phyloP scores from a whole-genome alignment of 2,888 invertebrate species.

The Notodonta dromedarius region DNA sequence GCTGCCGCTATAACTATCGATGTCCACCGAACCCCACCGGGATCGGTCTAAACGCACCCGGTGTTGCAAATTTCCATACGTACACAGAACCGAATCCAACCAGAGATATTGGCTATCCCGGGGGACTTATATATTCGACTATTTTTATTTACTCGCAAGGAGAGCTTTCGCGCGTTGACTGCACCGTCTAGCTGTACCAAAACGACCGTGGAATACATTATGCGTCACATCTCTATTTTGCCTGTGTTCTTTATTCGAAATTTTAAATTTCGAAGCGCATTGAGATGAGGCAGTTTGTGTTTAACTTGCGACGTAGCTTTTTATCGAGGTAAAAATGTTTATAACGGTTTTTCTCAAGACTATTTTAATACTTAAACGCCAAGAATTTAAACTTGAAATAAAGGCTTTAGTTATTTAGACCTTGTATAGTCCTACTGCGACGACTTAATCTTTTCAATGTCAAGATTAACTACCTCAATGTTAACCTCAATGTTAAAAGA shows the following conservation, averaged over 20 bases:
- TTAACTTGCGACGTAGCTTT: neutral
- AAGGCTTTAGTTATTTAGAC: too few species aligned
- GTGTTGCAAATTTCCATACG: constrained; percentile 68
- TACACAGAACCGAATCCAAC: constrained; percentile 70
- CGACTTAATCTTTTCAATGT: too few species aligned
- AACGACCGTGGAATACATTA: constrained; percentile 68
- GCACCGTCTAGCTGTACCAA: constrained; percentile 54
- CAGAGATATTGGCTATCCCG: constrained; percentile 77
- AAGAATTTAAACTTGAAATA: too few species aligned
- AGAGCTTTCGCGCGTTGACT: constrained; percentile 61
- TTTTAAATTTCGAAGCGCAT: constrained; percentile 20
- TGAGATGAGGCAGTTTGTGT: constrained; percentile 20
- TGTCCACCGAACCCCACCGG: constrained; percentile 42
- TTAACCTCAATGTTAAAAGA: too few species aligned
- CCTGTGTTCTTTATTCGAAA: constrained; percentile 30
- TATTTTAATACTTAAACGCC: neutral
- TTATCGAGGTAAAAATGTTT: neutral
- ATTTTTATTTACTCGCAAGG: constrained; percentile 75
- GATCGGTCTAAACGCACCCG: constrained; percentile 51
- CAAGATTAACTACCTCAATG: neutral
- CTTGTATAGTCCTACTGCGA: too few species aligned
- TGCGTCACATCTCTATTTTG: constrained; percentile 50
- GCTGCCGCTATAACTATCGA: constrained; percentile 53
- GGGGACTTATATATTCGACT: constrained; percentile 75
- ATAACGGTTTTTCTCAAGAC: too few species aligned